Evolutionary conservation across 2,797 vertebrate species (phyloP), one percentile per base, ranked within the genome.

Genomic region (Gorsachius magnificus): DNA sequence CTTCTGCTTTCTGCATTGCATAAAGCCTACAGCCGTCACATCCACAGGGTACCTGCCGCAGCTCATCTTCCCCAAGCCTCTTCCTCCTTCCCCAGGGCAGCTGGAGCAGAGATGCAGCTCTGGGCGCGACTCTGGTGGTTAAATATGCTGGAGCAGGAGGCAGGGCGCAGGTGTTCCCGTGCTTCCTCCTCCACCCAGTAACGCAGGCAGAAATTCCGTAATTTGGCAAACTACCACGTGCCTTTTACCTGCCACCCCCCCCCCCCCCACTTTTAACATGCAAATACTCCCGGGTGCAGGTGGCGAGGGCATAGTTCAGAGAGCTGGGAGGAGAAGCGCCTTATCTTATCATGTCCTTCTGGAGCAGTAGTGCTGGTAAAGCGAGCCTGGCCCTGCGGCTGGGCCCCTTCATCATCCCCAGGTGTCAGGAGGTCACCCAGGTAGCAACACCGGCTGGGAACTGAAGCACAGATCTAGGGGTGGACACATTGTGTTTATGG

Each of bases 1-100:
- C 97, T 97, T 97, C 76, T 96, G 74, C 45, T 92, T 97, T 17
- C 65, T 75, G 43, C 96, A 91, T 10, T 97, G 96, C 83, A 98
- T 91, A 66, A 98, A 72, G 20, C 97, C 97, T 0, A 97, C 82
- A 11, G 96, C 96, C 29, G 89, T 97, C 61, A 96, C 96, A 1
- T 93, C 92, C 90, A 97, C 84, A 0, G 97, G 97, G 68, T 92
- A 96, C 51, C 97, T 86, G 53, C 8, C 4, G 38, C 68, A 80
- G 83, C 77, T 95, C 94, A 93, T 96, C 58, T 13, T 89, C 50
- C 64, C 26, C 54, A 5, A 11, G 6, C 11, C 66, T 15, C 68
- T n/a, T 61, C 5, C 63, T 69, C n/a, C 43, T 19, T 51, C 6
- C 4, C 48, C 24, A 1, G 24, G 25, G 24, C 21, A 43, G 31